Conservation (phyloP, 1,140 invertebrate species). For the Wasmannia auropunctata region DNA sequence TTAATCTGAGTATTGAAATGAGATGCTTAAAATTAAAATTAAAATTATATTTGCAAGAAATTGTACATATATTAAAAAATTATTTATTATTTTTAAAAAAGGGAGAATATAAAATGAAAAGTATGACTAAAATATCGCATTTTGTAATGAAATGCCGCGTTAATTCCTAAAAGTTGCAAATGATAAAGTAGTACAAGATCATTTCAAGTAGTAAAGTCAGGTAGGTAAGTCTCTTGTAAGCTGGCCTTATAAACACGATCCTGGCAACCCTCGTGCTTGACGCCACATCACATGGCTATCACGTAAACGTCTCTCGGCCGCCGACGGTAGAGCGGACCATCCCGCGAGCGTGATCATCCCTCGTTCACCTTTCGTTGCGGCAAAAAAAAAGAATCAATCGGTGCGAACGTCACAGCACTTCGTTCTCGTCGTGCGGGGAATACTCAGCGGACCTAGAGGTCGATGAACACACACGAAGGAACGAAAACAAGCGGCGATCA, state of each 20-base stretch:
- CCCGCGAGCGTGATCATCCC: not conserved
- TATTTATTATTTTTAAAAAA: not conserved
- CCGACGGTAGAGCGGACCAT: slow-evolving; percentile 25
- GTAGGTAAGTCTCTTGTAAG: not conserved
- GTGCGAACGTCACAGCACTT: not conserved
- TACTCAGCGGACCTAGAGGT: not conserved
- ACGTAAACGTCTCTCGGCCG: slow-evolving; percentile 66
- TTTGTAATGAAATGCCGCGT: not conserved
- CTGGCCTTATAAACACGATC: slow-evolving; percentile 47
- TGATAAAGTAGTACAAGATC: not conserved
- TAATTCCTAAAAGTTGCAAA: not conserved
- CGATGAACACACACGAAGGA: not conserved
- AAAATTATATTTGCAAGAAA: not conserved
- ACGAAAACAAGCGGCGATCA: not conserved
- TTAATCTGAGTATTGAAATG: not conserved
- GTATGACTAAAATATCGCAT: not conserved
- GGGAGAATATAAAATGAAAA: not conserved
- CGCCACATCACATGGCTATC: slow-evolving; percentile 74
- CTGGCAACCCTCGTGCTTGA: slow-evolving; percentile 71
- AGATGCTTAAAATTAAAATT: not conserved
- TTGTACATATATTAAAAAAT: not conserved
- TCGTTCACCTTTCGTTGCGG: not conserved
- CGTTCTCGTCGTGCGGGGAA: not conserved
- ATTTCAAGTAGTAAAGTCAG: slow-evolving; percentile 1
- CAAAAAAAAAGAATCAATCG: not conserved